phyloP scores from a whole-genome alignment of 2,888 invertebrate genomes.

The Sphaerophoria taeniata region DNA sequence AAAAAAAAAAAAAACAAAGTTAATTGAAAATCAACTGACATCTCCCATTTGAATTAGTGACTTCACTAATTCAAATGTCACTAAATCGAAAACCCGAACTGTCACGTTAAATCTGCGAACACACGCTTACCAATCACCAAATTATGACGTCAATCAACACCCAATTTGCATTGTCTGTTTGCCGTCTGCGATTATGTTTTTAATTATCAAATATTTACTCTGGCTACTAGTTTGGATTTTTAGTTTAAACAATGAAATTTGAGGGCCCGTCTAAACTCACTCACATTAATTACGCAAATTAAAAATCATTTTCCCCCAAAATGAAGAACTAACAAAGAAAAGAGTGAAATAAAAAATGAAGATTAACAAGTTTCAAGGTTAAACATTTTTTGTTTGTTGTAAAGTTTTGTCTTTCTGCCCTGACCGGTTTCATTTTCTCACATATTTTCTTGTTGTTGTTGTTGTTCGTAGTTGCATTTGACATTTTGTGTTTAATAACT shows the following conservation, averaged over 20 bases:
- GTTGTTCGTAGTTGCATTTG: conserved; percentile 6
- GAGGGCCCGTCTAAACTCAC: conserved; percentile 58
- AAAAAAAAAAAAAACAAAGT: conserved; percentile 34
- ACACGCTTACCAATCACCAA: conserved; percentile 1
- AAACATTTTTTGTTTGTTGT: conserved; percentile 22
- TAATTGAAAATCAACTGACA: conserved; percentile 47
- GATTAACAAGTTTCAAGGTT: conserved; percentile 25
- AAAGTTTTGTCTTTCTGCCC: conserved; percentile 13
- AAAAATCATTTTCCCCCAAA: conserved; percentile 3
- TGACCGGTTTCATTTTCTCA: conserved; percentile 35
- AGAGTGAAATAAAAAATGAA: neutral
- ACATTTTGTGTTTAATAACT: too few relatives aligned
- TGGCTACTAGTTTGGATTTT: conserved; percentile 22
- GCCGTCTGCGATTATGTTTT: conserved; percentile 5
- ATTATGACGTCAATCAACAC: conserved; percentile 53
- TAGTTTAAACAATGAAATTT: conserved; percentile 59
- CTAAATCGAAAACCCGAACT: conserved; percentile 30
- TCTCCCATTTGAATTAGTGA: conserved; percentile 31
- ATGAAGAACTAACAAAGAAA: neutral
- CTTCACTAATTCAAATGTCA: conserved; percentile 48
- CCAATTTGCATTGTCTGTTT: conserved; percentile 57
- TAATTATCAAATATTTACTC: conserved; percentile 53
- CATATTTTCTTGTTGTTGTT: neutral
- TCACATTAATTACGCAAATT: conserved; percentile 16
- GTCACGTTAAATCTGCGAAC: conserved; percentile 32